Conservation (phyloP, 2,113 vertebrate genomes). For the Malaclemys terrapin region DNA sequence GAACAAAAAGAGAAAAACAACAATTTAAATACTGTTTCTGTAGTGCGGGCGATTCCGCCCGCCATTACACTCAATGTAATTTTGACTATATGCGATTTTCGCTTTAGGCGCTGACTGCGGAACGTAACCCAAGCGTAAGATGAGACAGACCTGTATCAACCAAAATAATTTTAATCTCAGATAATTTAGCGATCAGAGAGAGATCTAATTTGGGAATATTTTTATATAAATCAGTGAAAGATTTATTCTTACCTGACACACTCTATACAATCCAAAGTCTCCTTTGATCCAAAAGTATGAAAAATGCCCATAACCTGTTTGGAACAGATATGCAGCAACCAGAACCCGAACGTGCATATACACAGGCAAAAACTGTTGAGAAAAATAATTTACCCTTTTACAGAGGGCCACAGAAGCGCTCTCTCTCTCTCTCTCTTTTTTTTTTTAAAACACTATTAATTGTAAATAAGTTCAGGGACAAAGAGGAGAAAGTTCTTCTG, state of each 20-base stretch:
- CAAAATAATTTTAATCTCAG: background rate
- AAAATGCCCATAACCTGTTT: conserved; percentile 98
- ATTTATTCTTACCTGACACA: conserved; percentile 90
- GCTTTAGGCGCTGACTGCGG: too few species aligned
- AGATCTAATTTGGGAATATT: background rate
- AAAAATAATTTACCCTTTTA: conserved; percentile 25
- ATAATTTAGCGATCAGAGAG: background rate
- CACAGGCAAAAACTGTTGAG: conserved; percentile 93
- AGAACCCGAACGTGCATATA: conserved; percentile 98
- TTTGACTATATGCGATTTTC: too few species aligned
- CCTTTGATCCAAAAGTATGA: conserved; percentile 99
- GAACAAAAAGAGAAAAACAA: too few species aligned
- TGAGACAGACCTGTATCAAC: background rate
- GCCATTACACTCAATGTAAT: too few species aligned
- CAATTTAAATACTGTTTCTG: too few species aligned
- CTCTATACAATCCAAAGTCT: conserved; percentile 94
- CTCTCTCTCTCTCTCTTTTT: background rate
- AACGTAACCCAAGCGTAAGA: too few species aligned
- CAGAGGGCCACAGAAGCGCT: background rate
- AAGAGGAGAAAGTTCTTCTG: background rate
- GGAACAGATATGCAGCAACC: conserved; percentile 97
- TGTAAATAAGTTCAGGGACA: background rate
- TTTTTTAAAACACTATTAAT: background rate
- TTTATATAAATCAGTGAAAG: background rate
- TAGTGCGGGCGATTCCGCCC: too few species aligned